phyloP scores from a whole-genome alignment of 2,888 invertebrate genomes.

The Bellardia pandia region DNA sequence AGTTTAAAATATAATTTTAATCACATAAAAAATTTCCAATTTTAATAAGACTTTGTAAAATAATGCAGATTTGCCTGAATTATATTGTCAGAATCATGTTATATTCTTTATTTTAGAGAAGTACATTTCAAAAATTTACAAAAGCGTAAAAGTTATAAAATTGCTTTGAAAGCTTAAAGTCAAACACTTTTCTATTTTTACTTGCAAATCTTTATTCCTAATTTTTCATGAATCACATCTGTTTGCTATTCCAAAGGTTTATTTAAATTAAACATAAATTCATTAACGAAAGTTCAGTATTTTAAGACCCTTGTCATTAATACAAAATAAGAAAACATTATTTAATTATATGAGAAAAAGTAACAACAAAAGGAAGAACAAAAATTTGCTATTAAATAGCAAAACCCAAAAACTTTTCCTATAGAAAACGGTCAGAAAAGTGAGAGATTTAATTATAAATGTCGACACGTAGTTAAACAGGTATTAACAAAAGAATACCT shows the following conservation, averaged over 20 bases:
- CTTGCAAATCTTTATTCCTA: not conserved
- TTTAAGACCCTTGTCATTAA: constrained; percentile 67
- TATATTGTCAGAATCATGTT: too few species aligned
- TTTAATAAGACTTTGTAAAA: too few species aligned
- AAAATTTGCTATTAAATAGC: constrained; percentile 54
- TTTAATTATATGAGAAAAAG: constrained; percentile 66
- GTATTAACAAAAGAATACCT: constrained; percentile 58
- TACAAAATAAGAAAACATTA: constrained; percentile 69
- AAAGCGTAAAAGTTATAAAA: too few species aligned
- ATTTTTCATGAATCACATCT: constrained; percentile 55
- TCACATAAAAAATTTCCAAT: too few species aligned
- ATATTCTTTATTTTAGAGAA: too few species aligned
- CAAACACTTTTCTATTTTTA: too few species aligned
- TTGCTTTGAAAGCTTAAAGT: not conserved
- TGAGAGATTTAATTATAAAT: constrained; percentile 72
- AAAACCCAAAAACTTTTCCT: constrained; percentile 62
- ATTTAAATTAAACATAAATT: constrained; percentile 71
- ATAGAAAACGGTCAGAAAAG: constrained; percentile 34
- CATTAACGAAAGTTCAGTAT: constrained; percentile 64
- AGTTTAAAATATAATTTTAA: not conserved
- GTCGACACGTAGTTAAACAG: constrained; percentile 73
- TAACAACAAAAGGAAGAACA: not conserved
- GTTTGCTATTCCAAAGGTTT: constrained; percentile 38
- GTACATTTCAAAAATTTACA: too few species aligned
- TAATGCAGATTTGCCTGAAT: too few species aligned